Percentiles rank a stretch among this genome's conserved stretches.
phyloP scores from a whole-genome alignment of 2,888 invertebrate genomes.

The Ormyrus thymus region DNA sequence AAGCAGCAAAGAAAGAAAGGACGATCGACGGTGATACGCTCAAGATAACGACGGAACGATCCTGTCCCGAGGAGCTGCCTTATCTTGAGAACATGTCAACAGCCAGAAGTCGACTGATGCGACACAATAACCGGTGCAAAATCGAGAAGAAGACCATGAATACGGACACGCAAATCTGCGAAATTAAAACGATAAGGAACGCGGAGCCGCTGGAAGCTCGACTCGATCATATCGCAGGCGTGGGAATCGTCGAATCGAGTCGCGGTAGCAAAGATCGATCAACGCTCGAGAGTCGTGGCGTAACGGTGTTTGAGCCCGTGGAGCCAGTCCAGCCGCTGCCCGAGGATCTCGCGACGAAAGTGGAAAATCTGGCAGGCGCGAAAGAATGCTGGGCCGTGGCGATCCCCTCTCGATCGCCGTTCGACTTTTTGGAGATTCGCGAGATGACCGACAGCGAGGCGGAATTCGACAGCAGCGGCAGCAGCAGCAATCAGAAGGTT shows the following conservation, averaged over 20 bases:
- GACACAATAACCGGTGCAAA: constrained; percentile 55
- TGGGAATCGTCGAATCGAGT: constrained; percentile 67
- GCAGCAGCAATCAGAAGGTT: not conserved
- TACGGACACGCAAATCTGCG: constrained; percentile 61
- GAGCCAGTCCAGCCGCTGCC: constrained; percentile 64
- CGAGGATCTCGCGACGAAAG: constrained; percentile 58
- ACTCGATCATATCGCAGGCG: constrained; percentile 67
- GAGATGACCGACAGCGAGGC: constrained; percentile 69
- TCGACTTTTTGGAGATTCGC: constrained; percentile 66
- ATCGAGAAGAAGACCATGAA: constrained; percentile 64
- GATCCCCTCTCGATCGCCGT: constrained; percentile 41
- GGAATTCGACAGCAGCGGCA: constrained; percentile 59
- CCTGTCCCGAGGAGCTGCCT: constrained; percentile 52
- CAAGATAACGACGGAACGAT: constrained; percentile 60
- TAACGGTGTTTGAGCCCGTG: constrained; percentile 67
- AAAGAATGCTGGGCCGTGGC: constrained; percentile 56
- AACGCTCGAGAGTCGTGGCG: constrained; percentile 43
- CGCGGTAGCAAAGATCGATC: constrained; percentile 34
- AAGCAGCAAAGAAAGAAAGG: constrained; percentile 29
- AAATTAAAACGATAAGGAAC: constrained; percentile 67
- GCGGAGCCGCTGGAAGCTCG: constrained; percentile 65
- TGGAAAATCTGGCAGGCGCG: constrained; percentile 58
- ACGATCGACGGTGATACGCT: constrained; percentile 58
- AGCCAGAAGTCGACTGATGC: constrained; percentile 53
- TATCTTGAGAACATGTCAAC: constrained; percentile 55